Evolutionary conservation across 1,140 invertebrate species (phyloP).

Genomic region (Papilio aristodemus): DNA sequence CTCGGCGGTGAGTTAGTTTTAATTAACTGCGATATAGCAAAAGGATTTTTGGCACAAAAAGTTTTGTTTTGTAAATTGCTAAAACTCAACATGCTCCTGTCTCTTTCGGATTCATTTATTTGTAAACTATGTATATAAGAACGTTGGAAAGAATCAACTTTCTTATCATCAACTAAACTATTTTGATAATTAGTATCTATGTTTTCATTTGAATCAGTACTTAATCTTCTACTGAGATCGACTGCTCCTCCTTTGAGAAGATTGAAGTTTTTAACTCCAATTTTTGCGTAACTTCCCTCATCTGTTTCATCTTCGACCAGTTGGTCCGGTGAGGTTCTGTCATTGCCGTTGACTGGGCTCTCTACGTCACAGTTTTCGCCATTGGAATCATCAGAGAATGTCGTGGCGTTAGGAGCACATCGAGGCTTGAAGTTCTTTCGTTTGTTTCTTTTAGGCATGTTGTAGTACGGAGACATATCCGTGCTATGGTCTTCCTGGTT

Average conservation of each 20-base stretch:
- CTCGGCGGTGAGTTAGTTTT: constrained; percentile 79
- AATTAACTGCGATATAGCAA: constrained; percentile 80
- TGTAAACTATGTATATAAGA: constrained; percentile 79
- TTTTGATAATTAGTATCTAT: constrained; percentile 74
- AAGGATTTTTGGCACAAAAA: constrained; percentile 81
- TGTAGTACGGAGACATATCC: constrained; percentile 76
- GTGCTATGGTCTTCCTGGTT: constrained; percentile 74
- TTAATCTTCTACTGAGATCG: constrained; percentile 75
- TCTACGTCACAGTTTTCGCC: constrained; percentile 69
- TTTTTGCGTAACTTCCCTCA: constrained; percentile 63
- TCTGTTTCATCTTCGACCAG: constrained; percentile 57
- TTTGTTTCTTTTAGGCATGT: constrained; percentile 83
- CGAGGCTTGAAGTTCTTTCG: constrained; percentile 85
- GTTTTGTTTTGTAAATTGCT: constrained; percentile 78
- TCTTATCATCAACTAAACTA: constrained; percentile 70
- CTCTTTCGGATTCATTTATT: constrained; percentile 64
- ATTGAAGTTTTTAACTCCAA: constrained; percentile 77
- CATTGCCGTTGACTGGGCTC: constrained; percentile 76
- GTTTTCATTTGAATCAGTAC: constrained; percentile 79
- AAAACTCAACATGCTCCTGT: constrained; percentile 71
- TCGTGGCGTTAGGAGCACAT: constrained; percentile 81
- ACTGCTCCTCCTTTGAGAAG: constrained; percentile 76
- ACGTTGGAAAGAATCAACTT: constrained; percentile 72
- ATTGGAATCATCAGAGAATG: constrained; percentile 77
- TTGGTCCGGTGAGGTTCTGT: constrained; percentile 64